Evolutionary conservation across 2,113 vertebrate genomes (phyloP).

Genomic region (Aspidoscelis tigris): DNA sequence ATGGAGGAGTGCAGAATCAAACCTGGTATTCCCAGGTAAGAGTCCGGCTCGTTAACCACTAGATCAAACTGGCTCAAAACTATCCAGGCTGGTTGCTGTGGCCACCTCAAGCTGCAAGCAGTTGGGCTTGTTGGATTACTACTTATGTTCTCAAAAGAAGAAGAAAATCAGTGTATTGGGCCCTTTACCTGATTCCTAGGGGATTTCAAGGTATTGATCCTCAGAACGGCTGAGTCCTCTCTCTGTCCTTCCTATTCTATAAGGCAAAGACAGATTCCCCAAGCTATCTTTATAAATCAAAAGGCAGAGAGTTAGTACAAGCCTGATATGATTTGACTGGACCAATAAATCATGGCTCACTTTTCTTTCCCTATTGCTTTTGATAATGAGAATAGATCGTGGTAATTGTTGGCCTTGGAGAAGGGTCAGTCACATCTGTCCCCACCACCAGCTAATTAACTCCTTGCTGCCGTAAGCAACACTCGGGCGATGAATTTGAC

Average conservation of each 20-base stretch:
- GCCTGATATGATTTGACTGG: neutral
- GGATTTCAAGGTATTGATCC: neutral
- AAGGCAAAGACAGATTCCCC: slow-evolving; percentile 2
- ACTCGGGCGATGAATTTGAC: neutral
- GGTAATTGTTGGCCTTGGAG: neutral
- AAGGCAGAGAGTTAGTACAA: neutral
- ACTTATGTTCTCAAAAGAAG: neutral
- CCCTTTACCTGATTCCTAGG: neutral
- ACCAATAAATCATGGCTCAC: neutral
- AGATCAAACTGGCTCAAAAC: no score
- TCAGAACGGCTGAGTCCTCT: fast-evolving
- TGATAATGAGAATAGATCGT: neutral
- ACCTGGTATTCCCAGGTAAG: no score
- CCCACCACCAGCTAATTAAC: slow-evolving; percentile 1
- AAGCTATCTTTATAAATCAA: slow-evolving; percentile 16
- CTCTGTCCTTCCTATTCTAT: neutral
- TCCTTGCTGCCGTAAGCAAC: neutral
- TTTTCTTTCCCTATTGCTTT: neutral
- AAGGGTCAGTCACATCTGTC: neutral
- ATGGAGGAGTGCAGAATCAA: no score
- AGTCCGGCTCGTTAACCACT: no score
- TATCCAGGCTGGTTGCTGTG: no score
- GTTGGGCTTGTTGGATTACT: neutral
- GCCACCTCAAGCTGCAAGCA: no score
- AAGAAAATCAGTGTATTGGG: no score